Percentiles rank a stretch among this genome's conserved stretches.
These are phyloP conservation scores for Acanthopagrus latus DNA, from an alignment of 2,797 vertebrate genomes.

Conservation along the genomic window DNA sequence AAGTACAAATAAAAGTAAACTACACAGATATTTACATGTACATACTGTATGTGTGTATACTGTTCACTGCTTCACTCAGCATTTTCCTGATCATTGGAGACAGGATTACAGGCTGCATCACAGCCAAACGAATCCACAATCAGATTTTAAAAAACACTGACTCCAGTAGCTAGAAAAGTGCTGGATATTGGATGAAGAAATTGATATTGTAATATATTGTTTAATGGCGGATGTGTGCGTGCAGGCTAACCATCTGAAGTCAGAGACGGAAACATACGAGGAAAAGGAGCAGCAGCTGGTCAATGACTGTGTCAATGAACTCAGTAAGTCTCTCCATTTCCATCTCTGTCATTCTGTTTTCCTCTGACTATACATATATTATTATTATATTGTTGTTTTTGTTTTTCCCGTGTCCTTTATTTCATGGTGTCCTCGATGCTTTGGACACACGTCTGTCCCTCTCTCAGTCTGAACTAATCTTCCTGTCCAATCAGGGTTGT, in stretches of 20 bases:
- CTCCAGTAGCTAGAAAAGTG: too few relatives aligned
- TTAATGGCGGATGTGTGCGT: background rate
- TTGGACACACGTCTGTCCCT: background rate
- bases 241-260: constrained; percentile 94
- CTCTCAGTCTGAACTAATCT: background rate
- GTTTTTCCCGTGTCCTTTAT: background rate
- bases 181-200: background rate
- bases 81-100: too few relatives aligned
- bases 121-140: too few relatives aligned
- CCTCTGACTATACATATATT: background rate
- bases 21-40: background rate
- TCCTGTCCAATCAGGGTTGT: constrained; percentile 84
- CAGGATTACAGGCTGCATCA: too few relatives aligned
- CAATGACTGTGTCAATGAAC: constrained; percentile 98
- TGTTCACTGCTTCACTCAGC: too few relatives aligned
- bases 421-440: background rate
- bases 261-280: constrained; percentile 96
- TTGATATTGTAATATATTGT: background rate
- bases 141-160: too few relatives aligned
- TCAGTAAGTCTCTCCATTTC: constrained; percentile 84
- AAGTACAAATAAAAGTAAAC: too few relatives aligned
- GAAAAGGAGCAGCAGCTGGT: constrained; percentile 99
- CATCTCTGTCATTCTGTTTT: background rate
- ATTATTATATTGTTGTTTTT: background rate
- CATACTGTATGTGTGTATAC: background rate